Base-by-base conservation (phyloP, 2,888 invertebrate species). In the Tethea ocularis region DNA sequence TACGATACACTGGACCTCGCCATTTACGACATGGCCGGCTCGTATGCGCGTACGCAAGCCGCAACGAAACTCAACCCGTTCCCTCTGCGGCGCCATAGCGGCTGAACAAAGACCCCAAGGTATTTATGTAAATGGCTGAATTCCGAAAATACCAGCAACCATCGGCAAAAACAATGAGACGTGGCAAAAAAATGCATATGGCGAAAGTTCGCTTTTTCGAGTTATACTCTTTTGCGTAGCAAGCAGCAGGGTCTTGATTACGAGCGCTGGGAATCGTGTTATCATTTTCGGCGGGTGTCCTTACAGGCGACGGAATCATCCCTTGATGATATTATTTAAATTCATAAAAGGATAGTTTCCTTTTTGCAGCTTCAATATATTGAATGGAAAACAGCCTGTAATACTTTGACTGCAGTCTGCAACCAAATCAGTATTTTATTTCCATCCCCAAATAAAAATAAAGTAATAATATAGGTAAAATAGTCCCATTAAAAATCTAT, bases 71-170 rank as follows among this genome's bases (percentile, higher is more conserved):
- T 17, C 69, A 74, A 74, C 77, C 65, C 74, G 78, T 75, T 74
- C 77, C 75, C 67, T 79, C 77, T 71, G 84, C 89, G 90, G 91
- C 89, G 89, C 90, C 91, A 86, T 84, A 83, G 87, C 86, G 85
- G 88, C 88, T 88, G 83, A 82, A 90, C 89, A 90, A 90, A 90
- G 89, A 82, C 80, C 77, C 78, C 72, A 68, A 71, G 86, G 89
- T 77, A 91, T 91, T 91, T 92, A 92, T 91, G 92, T 90, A 92
- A 92, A 92, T 91, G 83, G 76, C 80, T 81, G 85, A 86, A 91
- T 91, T 88, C 90, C 89, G 84, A 91, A 90, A 89, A 89, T 89
- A 83, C 87, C 84, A 71, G 78, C 82, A 79, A 80, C 78, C 75
- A 77, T 74, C 77, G 71, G 80, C 85, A 89, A 91, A 91, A 89